Percentiles rank a stretch among this genome's conserved stretches.
Conservation (phyloP, 2,113 vertebrate species). For the Chelonoidis abingdonii region DNA sequence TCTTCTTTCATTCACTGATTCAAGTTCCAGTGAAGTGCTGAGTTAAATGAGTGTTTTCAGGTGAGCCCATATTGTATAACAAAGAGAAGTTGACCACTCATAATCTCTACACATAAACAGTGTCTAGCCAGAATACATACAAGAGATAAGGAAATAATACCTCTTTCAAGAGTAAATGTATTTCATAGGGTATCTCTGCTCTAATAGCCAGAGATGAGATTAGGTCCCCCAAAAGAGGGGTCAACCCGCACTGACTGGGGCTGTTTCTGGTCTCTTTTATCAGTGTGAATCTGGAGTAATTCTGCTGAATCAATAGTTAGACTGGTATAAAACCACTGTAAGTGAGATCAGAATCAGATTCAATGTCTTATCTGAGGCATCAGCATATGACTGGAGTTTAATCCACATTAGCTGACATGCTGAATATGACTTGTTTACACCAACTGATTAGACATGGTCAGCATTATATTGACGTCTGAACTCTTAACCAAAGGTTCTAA, state of each 20-base stretch:
- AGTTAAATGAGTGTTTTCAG: slow-evolving; percentile 44
- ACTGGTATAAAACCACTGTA: too few species aligned
- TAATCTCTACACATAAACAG: background rate
- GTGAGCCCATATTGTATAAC: slow-evolving; percentile 48
- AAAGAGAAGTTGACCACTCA: background rate
- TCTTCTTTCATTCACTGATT: slow-evolving; percentile 59
- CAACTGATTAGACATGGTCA: too few species aligned
- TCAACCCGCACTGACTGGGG: background rate
- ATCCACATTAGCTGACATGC: too few species aligned
- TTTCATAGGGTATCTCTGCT: background rate
- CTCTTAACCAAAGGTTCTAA: too few species aligned
- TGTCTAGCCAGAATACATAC: background rate
- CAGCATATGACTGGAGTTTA: too few species aligned
- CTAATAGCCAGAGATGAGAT: background rate
- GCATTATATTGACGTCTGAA: too few species aligned
- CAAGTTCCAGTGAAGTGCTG: slow-evolving; percentile 29
- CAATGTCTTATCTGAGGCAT: too few species aligned
- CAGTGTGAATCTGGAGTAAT: background rate
- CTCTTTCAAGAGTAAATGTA: background rate
- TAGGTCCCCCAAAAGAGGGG: background rate
- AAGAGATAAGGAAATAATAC: background rate
- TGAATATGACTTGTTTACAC: too few species aligned
- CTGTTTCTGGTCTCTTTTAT: background rate
- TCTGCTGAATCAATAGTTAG: too few species aligned
- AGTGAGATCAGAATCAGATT: too few species aligned